Evolutionary conservation across 2,888 invertebrate species (phyloP).

Genomic region (Amaurobius ferox): DNA sequence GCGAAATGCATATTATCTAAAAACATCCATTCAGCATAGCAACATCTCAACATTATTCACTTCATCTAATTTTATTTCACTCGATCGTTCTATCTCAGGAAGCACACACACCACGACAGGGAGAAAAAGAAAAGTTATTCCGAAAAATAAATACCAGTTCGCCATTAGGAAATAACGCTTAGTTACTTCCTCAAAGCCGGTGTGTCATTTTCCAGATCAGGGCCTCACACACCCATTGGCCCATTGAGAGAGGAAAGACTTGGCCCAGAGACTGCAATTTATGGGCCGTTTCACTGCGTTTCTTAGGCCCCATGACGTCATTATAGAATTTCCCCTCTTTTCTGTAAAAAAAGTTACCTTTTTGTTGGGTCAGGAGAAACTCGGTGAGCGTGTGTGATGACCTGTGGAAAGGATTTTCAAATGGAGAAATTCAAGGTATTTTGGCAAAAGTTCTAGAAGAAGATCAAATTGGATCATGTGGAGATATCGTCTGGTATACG

Average conservation of each 20-base stretch:
- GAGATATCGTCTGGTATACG: too few relatives aligned
- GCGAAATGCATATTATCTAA: too few relatives aligned
- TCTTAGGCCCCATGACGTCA: not conserved
- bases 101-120: not conserved
- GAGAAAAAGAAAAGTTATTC: not conserved
- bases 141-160: not conserved
- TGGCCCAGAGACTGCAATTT: conserved; percentile 41
- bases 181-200: not conserved
- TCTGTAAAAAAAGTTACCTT: not conserved
- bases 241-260: conserved; percentile 46
- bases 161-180: not conserved
- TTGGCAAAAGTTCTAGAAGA: too few relatives aligned
- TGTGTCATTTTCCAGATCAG: conserved; percentile 9
- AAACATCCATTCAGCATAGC: too few relatives aligned
- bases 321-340: not conserved
- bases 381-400: not conserved
- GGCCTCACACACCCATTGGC: conserved; percentile 34
- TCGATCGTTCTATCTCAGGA: not conserved
- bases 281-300: conserved; percentile 31
- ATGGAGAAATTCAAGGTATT: not conserved
- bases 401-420: not conserved
- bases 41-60: too few relatives aligned
- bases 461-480: too few relatives aligned
- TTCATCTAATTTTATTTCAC: not conserved
- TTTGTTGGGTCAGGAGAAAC: not conserved